Base-by-base conservation (phyloP, 2,888 invertebrate genomes). In the Protophormia terraenovae region DNA sequence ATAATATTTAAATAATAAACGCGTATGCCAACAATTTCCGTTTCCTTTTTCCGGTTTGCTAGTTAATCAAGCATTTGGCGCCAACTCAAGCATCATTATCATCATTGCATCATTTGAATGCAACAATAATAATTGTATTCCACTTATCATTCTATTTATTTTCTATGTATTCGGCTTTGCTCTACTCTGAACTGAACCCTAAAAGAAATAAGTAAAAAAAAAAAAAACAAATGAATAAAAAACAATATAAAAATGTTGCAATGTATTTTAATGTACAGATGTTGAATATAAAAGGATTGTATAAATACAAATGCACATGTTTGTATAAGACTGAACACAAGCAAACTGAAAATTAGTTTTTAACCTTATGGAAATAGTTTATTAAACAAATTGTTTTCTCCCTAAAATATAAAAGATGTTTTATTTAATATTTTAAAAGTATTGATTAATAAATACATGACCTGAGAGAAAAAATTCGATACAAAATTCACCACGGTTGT, bases 51-150 rank as follows among this genome's bases (percentile, higher is more conserved):
- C 87, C 86, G 76, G 83, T 86, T 84, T 84, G 72, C 67, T 79
- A 79, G 87, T 86, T 84, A 87, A 87, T 87, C 87, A 85, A 83
- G 86, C 78, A 86, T 85, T 87, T 85, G 87, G 85, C 87, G 87
- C 86, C 87, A 84, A 83, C 79, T 76, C 67, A 71, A 75, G 62
- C 82, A 73, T 78, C 75, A 82, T 84, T 76, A 80, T 80, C 80
- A 80, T 66, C 22, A 71, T 84, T 71, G 71, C 75, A 80, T 84
- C 71, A 84, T 84, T 84, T 73, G 41, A 84, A 77, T 84, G 67
- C 84, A 84, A 81, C 77, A 76, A 62, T 60, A 79, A 77, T 83
- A 55, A 75, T 81, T 62, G 41, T 53, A 69, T 69, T 75, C 75
- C 41, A 76, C 45, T 67, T 73, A 22, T 35, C 72, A 41, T 19